These are phyloP conservation scores for Ceriagrion tenellum DNA, from an alignment of 2,888 invertebrate genomes.

Conservation along the genomic window DNA sequence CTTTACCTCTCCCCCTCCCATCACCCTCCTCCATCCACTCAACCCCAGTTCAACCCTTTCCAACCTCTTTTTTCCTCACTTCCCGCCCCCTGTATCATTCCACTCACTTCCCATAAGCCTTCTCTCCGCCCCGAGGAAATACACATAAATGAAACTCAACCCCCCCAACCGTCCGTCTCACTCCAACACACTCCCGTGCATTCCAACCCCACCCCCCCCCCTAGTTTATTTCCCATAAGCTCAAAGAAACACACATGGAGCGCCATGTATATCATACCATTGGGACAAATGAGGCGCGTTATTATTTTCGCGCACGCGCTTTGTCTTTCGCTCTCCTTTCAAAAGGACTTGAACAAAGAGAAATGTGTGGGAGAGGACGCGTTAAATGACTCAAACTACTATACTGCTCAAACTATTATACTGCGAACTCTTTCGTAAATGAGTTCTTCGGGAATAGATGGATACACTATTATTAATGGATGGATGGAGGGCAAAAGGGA, in stretches of 20 bases:
- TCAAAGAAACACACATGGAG: not conserved
- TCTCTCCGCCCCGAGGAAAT: not conserved
- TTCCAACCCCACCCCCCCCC: not conserved
- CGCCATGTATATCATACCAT: not conserved
- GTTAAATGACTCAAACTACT: not conserved
- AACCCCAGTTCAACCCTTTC: not conserved
- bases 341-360: not conserved
- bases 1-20: not conserved
- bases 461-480: too few species aligned
- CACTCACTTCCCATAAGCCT: slow-evolving; percentile 10
- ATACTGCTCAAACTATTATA: too few species aligned
- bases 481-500: not conserved
- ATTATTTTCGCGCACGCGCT: not conserved
- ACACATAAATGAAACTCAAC: not conserved
- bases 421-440: not conserved
- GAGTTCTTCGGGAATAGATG: not conserved
- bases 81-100: not conserved
- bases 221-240: not conserved
- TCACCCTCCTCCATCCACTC: not conserved
- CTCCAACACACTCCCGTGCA: not conserved
- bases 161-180: not conserved
- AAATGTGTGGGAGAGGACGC: not conserved
- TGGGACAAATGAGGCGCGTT: slow-evolving; percentile 1
- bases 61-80: not conserved
- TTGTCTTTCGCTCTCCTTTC: not conserved